Evolutionary conservation across 2,888 invertebrate species (phyloP), one percentile per base, ranked within the genome.

Genomic region (Callosobruchus maculatus): DNA sequence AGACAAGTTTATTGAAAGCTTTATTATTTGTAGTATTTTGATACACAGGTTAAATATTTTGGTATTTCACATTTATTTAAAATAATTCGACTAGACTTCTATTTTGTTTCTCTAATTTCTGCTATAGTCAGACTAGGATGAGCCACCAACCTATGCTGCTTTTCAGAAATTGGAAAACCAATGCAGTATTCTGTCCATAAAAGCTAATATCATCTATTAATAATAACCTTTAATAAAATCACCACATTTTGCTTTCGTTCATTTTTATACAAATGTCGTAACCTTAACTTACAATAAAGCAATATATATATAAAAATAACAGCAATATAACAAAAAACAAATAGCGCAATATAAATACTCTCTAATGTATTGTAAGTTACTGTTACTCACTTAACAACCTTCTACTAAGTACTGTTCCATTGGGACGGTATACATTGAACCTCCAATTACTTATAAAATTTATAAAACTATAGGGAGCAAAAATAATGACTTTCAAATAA

Each of bases 1-100:
- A 26, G 7, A 26, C 26, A 7, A 26, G 7, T 26, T 26, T 26
- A 26, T 83, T 84, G 85, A 85, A 86, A 86, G 86, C 85, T 85
- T 85, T 85, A 84, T 84, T 82, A 77, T 81, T 79, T 76, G 79
- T 80, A 79, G 77, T 83, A 83, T 79, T 83, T 83, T 84, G 84
- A 85, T 86, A 86, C 85, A 86, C 82, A 84, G 85, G 82, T 81
- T 83, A 84, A 79, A 85, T 85, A 84, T 81, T 83, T 72, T 73
- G 74, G 75, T 85, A 84, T 80, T 78, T 86, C 85, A 86, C 86
- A 86, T 85, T 84, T 80, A 86, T 81, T 85, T 81, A 82, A 84
- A 84, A 79, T 80, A 79, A 78, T 77, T 80, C 26, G 26, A 26
- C 26, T 26, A 26, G 26, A 26, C 26, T 26, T 26, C 70, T 21